A percentile compares a stretch with the other conserved stretches of the same genome.
Evolutionary conservation across 2,113 vertebrate species (phyloP).

Genomic region (Daboia siamensis): DNA sequence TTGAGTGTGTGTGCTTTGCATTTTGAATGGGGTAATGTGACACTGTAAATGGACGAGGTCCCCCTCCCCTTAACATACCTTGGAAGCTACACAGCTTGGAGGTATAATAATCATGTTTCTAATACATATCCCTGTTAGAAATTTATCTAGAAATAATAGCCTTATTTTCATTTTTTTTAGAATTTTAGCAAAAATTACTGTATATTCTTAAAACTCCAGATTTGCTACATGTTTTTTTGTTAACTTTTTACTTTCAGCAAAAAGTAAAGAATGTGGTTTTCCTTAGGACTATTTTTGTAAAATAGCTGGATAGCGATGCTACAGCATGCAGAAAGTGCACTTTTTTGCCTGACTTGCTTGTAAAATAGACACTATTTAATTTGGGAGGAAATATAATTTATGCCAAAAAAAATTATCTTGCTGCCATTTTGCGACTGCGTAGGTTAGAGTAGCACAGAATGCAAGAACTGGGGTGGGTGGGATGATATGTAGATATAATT

Average conservation of each 20-base stretch:
- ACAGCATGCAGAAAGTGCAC: constrained; percentile 70
- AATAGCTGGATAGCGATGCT: constrained; percentile 47
- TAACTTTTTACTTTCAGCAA: constrained; percentile 31
- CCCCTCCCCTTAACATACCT: neutral
- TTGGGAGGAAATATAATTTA: constrained; percentile 60
- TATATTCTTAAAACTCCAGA: constrained; percentile 25
- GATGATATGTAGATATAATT: constrained; percentile 34
- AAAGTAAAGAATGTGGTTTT: constrained; percentile 40
- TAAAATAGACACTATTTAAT: constrained; percentile 66
- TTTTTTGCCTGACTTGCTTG: constrained; percentile 67
- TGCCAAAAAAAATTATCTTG: constrained; percentile 62
- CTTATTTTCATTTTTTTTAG: neutral
- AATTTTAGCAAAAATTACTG: neutral
- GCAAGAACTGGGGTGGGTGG: constrained; percentile 24
- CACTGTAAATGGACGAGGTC: neutral
- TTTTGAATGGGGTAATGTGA: neutral
- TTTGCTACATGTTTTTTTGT: constrained; percentile 43
- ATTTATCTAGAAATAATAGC: neutral
- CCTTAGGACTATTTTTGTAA: constrained; percentile 59
- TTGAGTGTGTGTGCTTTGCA: neutral
- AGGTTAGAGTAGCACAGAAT: constrained; percentile 64
- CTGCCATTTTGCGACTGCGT: constrained; percentile 59
- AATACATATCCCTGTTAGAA: constrained; percentile 13
- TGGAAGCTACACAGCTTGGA: constrained; percentile 5
- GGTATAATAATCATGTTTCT: constrained; percentile 3